Evolutionary conservation across 2,113 vertebrate genomes (phyloP).

Genomic region (Urocitellus parryii): DNA sequence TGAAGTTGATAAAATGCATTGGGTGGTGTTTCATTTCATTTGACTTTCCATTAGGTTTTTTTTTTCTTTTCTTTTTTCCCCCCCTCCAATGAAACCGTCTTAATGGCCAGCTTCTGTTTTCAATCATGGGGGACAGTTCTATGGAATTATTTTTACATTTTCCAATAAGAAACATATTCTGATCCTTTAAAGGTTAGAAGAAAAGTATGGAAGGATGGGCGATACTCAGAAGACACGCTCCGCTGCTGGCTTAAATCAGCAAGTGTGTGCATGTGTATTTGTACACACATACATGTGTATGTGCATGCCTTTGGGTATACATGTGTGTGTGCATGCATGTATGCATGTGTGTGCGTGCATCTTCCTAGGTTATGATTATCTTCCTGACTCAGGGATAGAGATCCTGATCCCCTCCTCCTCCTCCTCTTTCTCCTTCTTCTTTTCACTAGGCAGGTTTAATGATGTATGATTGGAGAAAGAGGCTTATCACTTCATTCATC

Average conservation of each 20-base stretch:
- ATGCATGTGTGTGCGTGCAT: background rate
- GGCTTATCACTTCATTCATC: accelerated
- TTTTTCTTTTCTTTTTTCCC: background rate
- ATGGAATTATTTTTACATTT: constrained; percentile 79
- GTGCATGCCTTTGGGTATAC: background rate
- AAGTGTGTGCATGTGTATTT: no score
- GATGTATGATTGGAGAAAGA: background rate
- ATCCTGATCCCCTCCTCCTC: background rate
- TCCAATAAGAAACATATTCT: constrained; percentile 81
- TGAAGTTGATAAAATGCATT: constrained; percentile 76
- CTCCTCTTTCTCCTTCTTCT: background rate
- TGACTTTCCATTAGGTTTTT: constrained; percentile 73
- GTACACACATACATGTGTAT: no score
- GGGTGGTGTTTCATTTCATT: constrained; percentile 78
- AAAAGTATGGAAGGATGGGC: constrained; percentile 35
- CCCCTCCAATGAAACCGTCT: constrained; percentile 64
- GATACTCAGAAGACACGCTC: constrained; percentile 36
- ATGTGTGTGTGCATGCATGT: background rate
- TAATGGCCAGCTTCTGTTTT: constrained; percentile 82
- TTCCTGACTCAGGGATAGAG: background rate
- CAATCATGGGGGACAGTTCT: constrained; percentile 82
- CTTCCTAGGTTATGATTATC: background rate
- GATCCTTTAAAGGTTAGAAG: constrained; percentile 70
- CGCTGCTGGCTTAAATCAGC: constrained; percentile 67
- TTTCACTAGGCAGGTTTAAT: background rate